Conservation (phyloP, 2,113 vertebrate genomes). For the Paramormyrops kingsleyae region DNA sequence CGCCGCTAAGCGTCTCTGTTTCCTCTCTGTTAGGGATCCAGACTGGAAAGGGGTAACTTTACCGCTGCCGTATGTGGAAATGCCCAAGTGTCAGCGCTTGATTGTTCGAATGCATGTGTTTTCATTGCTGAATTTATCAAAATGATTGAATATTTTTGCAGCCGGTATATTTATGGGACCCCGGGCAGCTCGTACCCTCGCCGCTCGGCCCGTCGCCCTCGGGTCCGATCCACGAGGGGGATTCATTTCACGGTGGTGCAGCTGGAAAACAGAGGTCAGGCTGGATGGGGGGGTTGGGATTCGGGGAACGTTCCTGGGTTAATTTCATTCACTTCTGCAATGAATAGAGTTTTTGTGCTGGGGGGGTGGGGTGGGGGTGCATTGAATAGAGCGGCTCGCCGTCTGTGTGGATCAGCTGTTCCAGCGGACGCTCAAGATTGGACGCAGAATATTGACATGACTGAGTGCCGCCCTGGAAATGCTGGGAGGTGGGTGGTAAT, state of each 20-base stretch:
- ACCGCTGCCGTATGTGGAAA: background rate
- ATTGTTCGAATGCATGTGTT: background rate
- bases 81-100: background rate
- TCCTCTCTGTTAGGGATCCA: background rate
- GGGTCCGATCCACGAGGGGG: background rate
- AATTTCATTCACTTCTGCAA: background rate
- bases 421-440: background rate
- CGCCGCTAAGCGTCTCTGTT: background rate
- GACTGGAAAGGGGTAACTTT: background rate
- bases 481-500: background rate
- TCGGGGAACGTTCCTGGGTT: background rate
- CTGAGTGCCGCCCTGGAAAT: background rate
- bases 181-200: background rate
- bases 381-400: background rate
- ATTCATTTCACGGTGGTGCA: background rate
- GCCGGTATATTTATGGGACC: background rate
- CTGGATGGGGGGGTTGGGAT: background rate
- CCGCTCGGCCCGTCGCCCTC: background rate
- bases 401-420: background rate
- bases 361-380: background rate
- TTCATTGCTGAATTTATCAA: background rate
- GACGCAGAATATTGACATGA: background rate
- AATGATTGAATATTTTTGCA: background rate
- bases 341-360: background rate
- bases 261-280: background rate